These are phyloP conservation scores for Agonopterix subpropinquella DNA, from an alignment of 2,888 invertebrate species.

Conservation along the genomic window DNA sequence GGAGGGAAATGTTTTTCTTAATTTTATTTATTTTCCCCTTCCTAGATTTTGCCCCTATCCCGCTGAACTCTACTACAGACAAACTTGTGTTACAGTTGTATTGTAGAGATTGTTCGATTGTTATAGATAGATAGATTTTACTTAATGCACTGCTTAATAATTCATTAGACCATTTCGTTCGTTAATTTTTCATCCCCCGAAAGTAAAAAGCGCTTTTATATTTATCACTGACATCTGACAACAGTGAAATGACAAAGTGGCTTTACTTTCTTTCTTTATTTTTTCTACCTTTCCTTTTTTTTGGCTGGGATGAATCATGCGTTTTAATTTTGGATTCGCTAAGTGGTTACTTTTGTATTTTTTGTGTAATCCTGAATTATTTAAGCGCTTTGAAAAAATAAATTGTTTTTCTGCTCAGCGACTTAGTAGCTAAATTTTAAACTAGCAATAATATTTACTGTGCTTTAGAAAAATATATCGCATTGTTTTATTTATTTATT, in stretches of 20 bases:
- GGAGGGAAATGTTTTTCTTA: too few species aligned
- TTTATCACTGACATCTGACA: conserved; percentile 12
- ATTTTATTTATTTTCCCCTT: too few species aligned
- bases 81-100: too few species aligned
- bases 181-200: conserved; percentile 4
- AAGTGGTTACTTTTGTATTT: neutral
- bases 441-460: too few species aligned
- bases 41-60: too few species aligned
- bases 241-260: conserved; percentile 9
- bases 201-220: conserved; percentile 6
- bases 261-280: conserved; percentile 3
- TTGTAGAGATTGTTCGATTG: too few species aligned
- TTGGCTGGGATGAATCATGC: neutral
- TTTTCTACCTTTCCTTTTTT: neutral
- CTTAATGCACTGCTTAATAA: conserved; percentile 1
- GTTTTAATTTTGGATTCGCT: neutral
- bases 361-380: neutral
- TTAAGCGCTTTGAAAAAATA: neutral
- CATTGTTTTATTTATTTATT: too few species aligned
- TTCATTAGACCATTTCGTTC: conserved; percentile 3
- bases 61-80: too few species aligned
- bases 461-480: too few species aligned
- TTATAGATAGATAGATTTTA: too few species aligned
- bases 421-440: too few species aligned
- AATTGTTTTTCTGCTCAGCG: too few species aligned